These are phyloP conservation scores for Lithophane socia DNA, from an alignment of 2,888 invertebrate genomes.

Conservation along the genomic window DNA sequence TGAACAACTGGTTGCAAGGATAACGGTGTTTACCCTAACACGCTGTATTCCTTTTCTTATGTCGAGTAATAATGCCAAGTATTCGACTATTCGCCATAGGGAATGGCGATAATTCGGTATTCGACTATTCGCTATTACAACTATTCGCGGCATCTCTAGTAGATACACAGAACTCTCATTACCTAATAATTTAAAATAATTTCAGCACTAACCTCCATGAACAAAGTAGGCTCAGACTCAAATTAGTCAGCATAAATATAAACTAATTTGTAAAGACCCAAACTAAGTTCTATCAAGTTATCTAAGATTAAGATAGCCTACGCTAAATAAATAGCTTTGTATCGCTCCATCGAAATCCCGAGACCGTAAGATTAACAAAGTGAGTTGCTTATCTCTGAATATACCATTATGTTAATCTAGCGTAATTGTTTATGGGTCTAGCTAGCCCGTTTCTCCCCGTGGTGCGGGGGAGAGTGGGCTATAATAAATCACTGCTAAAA, in stretches of 20 bases:
- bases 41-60: too few species aligned
- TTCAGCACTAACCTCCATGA: conserved; percentile 13
- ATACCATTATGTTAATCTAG: conserved; percentile 74
- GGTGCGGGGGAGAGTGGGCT: conserved; percentile 58
- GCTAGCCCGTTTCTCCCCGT: conserved; percentile 47
- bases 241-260: conserved; percentile 48
- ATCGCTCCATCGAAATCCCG: conserved; percentile 44
- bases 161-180: background rate
- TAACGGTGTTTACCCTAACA: too few species aligned
- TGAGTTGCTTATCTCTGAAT: conserved; percentile 66
- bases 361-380: conserved; percentile 60
- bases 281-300: conserved; percentile 52
- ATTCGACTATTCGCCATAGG: too few species aligned
- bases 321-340: conserved; percentile 56
- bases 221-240: conserved; percentile 17
- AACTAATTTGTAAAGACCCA: conserved; percentile 51
- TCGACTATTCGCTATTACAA: too few species aligned
- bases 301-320: conserved; percentile 56
- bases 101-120: too few species aligned
- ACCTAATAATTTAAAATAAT: conserved; percentile 4
- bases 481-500: conserved; percentile 81
- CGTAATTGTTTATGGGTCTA: conserved; percentile 74
- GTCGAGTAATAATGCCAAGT: too few species aligned
- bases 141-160: too few species aligned
- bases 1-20: too few species aligned